Percentiles rank a stretch among this genome's conserved stretches.
phyloP scores from a whole-genome alignment of 2,797 vertebrate genomes.

The Peromyscus eremicus region DNA sequence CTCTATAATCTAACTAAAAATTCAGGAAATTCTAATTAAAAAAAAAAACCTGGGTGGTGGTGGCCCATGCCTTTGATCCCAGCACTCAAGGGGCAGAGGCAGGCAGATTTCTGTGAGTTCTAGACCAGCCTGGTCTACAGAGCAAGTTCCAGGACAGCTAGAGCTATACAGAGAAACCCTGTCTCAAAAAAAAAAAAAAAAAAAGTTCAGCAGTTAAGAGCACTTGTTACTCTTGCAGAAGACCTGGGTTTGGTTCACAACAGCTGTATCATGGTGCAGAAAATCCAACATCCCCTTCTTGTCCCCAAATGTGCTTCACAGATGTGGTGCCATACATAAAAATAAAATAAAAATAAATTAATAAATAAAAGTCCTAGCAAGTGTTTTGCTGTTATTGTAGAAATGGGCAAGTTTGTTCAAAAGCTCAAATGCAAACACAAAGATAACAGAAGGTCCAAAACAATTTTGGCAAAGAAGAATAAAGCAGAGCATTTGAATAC shows the following conservation, averaged over 20 bases:
- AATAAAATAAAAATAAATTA: not conserved
- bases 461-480: conserved; percentile 3
- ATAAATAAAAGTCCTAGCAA: not conserved
- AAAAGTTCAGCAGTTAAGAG: not conserved
- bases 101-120: too few relatives aligned
- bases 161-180: too few relatives aligned
- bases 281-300: not conserved
- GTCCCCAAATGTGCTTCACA: not conserved
- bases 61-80: too few relatives aligned
- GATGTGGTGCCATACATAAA: not conserved
- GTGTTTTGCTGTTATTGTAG: not conserved
- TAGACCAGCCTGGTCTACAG: too few relatives aligned
- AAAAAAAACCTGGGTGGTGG: not conserved
- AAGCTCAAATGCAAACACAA: not conserved
- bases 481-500: not conserved
- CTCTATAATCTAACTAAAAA: not conserved
- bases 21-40: not conserved
- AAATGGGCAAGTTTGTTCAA: not conserved
- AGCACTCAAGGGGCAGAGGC: too few relatives aligned
- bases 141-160: too few relatives aligned
- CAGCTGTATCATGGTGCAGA: not conserved
- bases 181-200: not conserved
- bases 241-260: not conserved
- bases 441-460: not conserved
- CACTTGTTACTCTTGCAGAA: not conserved